These are phyloP conservation scores for Lonchura striata DNA, from an alignment of 2,113 vertebrate genomes.

Conservation along the genomic window DNA sequence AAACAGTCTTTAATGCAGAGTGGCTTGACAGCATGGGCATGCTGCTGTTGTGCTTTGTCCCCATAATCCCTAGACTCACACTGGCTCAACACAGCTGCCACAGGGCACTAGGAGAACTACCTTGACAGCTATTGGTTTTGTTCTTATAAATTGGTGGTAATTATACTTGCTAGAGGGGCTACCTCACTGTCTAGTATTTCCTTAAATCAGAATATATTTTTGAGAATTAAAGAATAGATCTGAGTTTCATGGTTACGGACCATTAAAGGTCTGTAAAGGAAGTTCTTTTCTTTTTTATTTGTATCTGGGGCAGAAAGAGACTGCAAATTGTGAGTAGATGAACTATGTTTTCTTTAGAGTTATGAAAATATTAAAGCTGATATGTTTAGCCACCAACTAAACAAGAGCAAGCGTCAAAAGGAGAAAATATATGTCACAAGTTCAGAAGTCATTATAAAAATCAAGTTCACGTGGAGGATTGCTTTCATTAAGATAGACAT, in stretches of 20 bases:
- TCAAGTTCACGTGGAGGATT: neutral
- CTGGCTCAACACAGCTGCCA: neutral
- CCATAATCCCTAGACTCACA: neutral
- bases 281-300: neutral
- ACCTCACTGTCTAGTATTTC: neutral
- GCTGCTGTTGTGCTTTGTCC: neutral
- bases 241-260: neutral
- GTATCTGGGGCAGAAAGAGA: neutral
- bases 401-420: neutral
- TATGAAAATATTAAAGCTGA: neutral
- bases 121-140: neutral
- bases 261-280: neutral
- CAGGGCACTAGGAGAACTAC: neutral
- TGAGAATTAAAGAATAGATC: neutral
- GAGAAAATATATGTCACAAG: neutral
- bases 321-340: neutral
- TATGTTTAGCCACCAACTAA: neutral
- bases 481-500: neutral
- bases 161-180: neutral
- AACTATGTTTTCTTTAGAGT: neutral
- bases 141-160: neutral
- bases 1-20: neutral
- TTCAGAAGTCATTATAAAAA: neutral
- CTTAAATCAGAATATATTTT: neutral
- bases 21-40: rapidly evolving